Evolutionary conservation across 2,797 vertebrate genomes (phyloP), one percentile per base, ranked within the genome.

Genomic region (Euthynnus affinis): DNA sequence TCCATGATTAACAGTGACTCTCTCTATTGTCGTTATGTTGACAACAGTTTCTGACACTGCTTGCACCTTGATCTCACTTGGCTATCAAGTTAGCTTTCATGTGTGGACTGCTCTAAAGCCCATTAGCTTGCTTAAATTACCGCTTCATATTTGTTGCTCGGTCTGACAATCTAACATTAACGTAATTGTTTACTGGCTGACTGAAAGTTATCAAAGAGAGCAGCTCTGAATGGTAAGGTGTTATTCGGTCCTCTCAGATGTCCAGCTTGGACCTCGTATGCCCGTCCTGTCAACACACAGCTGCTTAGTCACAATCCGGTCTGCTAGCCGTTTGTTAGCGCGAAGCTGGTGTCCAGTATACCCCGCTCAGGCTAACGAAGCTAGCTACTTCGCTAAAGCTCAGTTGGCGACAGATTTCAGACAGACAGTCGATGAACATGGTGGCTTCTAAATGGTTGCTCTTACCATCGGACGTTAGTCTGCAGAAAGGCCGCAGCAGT

Each of bases 381-480:
- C 37, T 34, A 66, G 49, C 49, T 52, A 2, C 9, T 29, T 9
- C 20, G 9, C 25, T 5, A 6, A 6, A 23, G 17, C 10, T 12
- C 5, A 2, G 9, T 20, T 3, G 17, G 7, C 34, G 6, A 51
- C 44, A n/a, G 59, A 40, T 15, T 0, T 7, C 4, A 40, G 7
- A 10, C 8, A 20, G 40, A 18, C 32, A 22, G 29, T 22, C 6
- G 9, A 0, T 6, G 9, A 9, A 0, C 2, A 4, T 1, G 20
- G 23, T n/a, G 32, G 3, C 3, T 6, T 6, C 3, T 4, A 5
- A 42, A 23, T 0, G 9, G 20, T 0, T 3, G 10, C 1, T 8
- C 91, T 67, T 93, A 99, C 98, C 98, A 96, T 99, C 98, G 61
- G 98, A 99, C 70, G 97, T 98, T 73, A 99, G 96, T 74, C 98